phyloP scores from a whole-genome alignment of 2,888 invertebrate species.

The Rosalia funebris region DNA sequence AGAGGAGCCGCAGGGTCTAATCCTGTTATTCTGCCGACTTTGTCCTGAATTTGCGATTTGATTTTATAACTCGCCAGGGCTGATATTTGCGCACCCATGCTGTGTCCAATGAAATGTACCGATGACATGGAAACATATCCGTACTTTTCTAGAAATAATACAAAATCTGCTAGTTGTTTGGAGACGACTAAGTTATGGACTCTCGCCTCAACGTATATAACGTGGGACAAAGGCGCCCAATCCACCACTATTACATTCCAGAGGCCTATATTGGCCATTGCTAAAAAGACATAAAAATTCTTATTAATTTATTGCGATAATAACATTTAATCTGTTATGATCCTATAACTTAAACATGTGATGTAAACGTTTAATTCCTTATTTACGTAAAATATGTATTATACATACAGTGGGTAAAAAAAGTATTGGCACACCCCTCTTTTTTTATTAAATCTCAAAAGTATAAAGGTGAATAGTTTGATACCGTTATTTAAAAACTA shows the following conservation, averaged over 20 bases:
- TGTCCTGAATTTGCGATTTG: conserved; percentile 49
- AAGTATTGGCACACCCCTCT: too few species aligned
- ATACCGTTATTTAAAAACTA: too few species aligned
- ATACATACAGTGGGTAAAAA: too few species aligned
- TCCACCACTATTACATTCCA: conserved; percentile 68
- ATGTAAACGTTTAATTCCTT: too few species aligned
- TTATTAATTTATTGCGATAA: too few species aligned
- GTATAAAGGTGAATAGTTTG: too few species aligned
- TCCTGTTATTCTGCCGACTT: conserved; percentile 64
- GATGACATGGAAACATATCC: conserved; percentile 41
- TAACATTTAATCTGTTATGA: too few species aligned
- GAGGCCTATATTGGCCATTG: conserved; percentile 49
- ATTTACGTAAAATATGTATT: too few species aligned
- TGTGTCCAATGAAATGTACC: conserved; percentile 67
- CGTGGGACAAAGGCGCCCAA: conserved; percentile 67
- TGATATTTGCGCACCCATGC: conserved; percentile 68
- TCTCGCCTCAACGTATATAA: conserved; percentile 64
- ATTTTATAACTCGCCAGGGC: conserved; percentile 62
- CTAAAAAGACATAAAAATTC: too few species aligned
- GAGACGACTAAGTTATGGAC: conserved; percentile 64
- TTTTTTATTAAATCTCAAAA: too few species aligned
- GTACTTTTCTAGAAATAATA: conserved; percentile 45
- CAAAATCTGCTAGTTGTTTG: conserved; percentile 60
- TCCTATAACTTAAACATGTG: too few species aligned
- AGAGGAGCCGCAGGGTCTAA: conserved; percentile 69